Evolutionary conservation across 2,888 invertebrate species (phyloP).

Genomic region (Agrochola lota): DNA sequence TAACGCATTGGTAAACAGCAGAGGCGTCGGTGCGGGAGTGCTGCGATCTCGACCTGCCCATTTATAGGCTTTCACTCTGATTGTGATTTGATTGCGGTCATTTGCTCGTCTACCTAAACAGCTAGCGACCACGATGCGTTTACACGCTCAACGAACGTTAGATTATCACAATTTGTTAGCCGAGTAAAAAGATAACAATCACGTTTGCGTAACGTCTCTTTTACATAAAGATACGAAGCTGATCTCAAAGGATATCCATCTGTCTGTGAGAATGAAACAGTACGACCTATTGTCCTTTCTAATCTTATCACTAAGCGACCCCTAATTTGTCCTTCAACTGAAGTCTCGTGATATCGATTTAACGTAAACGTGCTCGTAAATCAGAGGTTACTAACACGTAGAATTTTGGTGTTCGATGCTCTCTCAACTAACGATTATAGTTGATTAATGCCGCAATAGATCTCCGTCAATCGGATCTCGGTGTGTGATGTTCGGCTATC

Average conservation of each 20-base stretch:
- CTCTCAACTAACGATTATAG: constrained; percentile 69
- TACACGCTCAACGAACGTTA: constrained; percentile 77
- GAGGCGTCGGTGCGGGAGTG: constrained; percentile 71
- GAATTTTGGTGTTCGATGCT: constrained; percentile 53
- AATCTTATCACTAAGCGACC: constrained; percentile 60
- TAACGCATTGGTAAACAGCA: constrained; percentile 85
- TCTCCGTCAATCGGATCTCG: constrained; percentile 75
- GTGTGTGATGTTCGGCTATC: constrained; percentile 73
- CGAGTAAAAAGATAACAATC: constrained; percentile 60
- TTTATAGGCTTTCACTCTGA: constrained; percentile 86
- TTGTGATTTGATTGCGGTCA: constrained; percentile 87
- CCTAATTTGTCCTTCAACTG: constrained; percentile 58
- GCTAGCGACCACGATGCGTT: constrained; percentile 75
- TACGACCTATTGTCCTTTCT: constrained; percentile 44
- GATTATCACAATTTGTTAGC: constrained; percentile 79
- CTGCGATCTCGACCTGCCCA: constrained; percentile 73
- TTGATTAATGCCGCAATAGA: constrained; percentile 79
- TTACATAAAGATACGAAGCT: constrained; percentile 42
- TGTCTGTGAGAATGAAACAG: constrained; percentile 55
- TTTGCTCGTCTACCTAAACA: constrained; percentile 84
- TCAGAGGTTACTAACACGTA: constrained; percentile 57
- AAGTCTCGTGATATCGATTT: constrained; percentile 63
- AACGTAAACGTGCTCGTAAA: constrained; percentile 63
- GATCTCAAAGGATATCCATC: constrained; percentile 49
- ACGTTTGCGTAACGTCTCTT: constrained; percentile 43